These are phyloP conservation scores for Caenorhabditis wallacei DNA, from an alignment of 2,888 invertebrate genomes.

Conservation along the genomic window DNA sequence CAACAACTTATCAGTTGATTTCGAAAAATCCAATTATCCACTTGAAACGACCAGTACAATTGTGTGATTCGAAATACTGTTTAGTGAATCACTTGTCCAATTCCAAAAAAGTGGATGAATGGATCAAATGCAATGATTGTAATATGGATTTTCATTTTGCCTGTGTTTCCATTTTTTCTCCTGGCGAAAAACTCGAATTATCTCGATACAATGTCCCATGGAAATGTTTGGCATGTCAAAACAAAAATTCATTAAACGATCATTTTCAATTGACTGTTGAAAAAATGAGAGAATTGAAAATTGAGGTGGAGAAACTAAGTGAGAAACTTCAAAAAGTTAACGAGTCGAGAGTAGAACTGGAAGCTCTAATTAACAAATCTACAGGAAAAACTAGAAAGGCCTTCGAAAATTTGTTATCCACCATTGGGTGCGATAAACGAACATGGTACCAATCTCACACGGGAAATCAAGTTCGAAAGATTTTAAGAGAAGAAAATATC, in stretches of 20 bases:
- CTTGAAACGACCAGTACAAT: not conserved
- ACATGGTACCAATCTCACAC: not conserved
- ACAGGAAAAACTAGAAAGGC: not conserved
- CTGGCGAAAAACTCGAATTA: not conserved
- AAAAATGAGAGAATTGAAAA: no score
- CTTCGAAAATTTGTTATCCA: not conserved
- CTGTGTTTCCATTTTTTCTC: not conserved
- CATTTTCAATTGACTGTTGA: no score
- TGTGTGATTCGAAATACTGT: not conserved
- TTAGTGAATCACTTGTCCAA: not conserved
- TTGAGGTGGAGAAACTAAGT: no score
- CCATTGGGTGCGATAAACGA: not conserved
- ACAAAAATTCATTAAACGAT: no score
- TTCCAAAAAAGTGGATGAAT: not conserved
- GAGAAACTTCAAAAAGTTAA: not conserved
- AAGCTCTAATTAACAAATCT: not conserved
- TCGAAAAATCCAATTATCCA: not conserved
- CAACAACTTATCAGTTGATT: not conserved
- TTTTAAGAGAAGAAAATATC: not conserved
- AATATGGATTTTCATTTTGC: not conserved
- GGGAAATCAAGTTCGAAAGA: slow-evolving; percentile 15
- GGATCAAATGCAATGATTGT: not conserved
- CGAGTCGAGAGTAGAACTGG: no score
- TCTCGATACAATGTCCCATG: no score
- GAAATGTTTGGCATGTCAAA: no score